Evolutionary conservation across 2,113 vertebrate species (phyloP).

Genomic region (Crotalus helleri): DNA sequence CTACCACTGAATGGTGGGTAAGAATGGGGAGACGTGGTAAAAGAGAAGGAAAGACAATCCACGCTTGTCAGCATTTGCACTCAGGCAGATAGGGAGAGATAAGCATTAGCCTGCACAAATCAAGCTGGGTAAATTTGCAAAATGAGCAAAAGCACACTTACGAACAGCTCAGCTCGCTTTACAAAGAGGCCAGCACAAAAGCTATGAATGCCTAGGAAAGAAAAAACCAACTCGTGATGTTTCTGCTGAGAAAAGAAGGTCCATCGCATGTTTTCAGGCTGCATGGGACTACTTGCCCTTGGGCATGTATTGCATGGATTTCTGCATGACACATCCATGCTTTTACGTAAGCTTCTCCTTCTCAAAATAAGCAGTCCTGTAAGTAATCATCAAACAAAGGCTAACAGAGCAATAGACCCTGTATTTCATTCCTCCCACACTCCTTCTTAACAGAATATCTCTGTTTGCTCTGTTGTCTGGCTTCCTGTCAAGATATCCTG

Average conservation of each 20-base stretch:
- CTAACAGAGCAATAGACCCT: conserved; percentile 6
- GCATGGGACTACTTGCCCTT: not conserved
- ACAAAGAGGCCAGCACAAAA: not conserved
- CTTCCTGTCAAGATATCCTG: conserved; percentile 47
- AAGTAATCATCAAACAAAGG: not conserved
- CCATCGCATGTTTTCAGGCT: not conserved
- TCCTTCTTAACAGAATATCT: conserved; percentile 12
- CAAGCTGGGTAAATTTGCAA: not conserved
- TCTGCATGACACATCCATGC: not conserved
- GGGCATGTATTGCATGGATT: not conserved
- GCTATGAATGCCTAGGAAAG: too few relatives aligned
- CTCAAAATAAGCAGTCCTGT: fast-evolving
- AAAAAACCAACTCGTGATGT: not conserved
- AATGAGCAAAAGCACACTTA: not conserved
- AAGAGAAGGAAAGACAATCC: not conserved
- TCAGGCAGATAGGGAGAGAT: not conserved
- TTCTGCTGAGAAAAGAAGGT: not conserved
- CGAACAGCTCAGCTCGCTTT: not conserved
- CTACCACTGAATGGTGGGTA: not conserved
- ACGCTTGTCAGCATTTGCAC: not conserved
- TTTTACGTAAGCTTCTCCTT: not conserved
- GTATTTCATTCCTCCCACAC: conserved; percentile 26
- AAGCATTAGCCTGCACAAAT: not conserved
- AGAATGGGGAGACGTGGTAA: not conserved
- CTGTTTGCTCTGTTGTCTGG: not conserved